Conservation (phyloP, 2,113 vertebrate genomes). For the Chionomys nivalis region DNA sequence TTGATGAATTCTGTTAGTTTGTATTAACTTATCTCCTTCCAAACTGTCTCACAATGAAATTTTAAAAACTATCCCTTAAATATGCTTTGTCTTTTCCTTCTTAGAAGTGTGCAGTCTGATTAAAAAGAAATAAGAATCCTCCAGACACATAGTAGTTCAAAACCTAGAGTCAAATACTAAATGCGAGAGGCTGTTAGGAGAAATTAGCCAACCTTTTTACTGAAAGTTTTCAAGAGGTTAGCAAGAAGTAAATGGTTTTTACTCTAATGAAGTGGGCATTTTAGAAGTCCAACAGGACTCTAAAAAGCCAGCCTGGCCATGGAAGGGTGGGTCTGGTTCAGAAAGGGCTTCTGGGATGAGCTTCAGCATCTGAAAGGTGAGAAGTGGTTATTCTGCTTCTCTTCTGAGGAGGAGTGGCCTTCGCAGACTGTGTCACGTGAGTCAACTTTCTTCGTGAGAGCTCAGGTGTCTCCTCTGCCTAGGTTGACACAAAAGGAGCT, state of each 20-base stretch:
- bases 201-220: background rate
- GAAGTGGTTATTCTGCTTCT: background rate
- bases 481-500: background rate
- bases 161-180: conserved; percentile 30
- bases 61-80: background rate
- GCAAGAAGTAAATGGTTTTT: background rate
- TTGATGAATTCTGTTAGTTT: conserved; percentile 15
- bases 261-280: background rate
- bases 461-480: background rate
- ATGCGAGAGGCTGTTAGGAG: background rate
- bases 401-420: background rate
- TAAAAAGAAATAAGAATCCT: background rate
- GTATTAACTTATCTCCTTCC: background rate
- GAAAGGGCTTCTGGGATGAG: background rate
- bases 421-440: rapidly evolving
- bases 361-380: background rate
- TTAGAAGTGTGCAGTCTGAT: background rate
- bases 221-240: conserved; percentile 20
- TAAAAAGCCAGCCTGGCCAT: background rate
- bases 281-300: background rate
- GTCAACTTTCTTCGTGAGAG: background rate
- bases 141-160: conserved; percentile 3
- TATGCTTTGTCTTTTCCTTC: background rate
- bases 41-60: background rate
- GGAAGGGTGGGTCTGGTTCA: background rate